Percentiles rank a stretch among this genome's conserved stretches.
Evolutionary conservation across 2,113 vertebrate genomes (phyloP).

Genomic region (Etheostoma spectabile): DNA sequence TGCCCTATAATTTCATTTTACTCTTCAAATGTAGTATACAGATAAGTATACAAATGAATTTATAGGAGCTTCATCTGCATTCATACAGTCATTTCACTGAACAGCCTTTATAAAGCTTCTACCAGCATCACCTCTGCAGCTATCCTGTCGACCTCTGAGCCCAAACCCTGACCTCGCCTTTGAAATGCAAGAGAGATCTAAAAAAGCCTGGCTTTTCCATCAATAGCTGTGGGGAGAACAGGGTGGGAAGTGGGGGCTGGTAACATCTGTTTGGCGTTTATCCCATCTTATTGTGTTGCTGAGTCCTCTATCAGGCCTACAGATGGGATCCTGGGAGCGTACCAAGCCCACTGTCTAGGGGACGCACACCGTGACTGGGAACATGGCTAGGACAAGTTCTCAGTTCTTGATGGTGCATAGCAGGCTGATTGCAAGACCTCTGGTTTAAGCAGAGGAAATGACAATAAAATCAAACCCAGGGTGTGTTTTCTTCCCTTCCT

Average conservation of each 20-base stretch:
- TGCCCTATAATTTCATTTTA: neutral
- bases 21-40: neutral
- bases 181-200: slow-evolving; percentile 71
- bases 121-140: slow-evolving; percentile 49
- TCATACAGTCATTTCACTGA: slow-evolving; percentile 16
- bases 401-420: slow-evolving; percentile 35
- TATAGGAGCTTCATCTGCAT: neutral
- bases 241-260: slow-evolving; percentile 57
- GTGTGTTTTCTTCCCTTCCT: slow-evolving; percentile 42
- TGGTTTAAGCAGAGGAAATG: slow-evolving; percentile 45
- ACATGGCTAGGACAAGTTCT: slow-evolving; percentile 53
- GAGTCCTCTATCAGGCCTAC: slow-evolving; percentile 53
- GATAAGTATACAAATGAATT: neutral
- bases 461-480: slow-evolving; percentile 52
- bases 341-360: slow-evolving; percentile 57
- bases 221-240: slow-evolving; percentile 53
- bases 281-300: slow-evolving; percentile 73
- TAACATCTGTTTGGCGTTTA: slow-evolving; percentile 82
- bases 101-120: slow-evolving; percentile 41
- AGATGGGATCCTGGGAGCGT: slow-evolving; percentile 65
- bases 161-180: slow-evolving; percentile 66
- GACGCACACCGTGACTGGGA: slow-evolving; percentile 66
- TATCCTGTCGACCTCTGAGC: slow-evolving; percentile 63
- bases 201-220: slow-evolving; percentile 67
- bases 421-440: slow-evolving; percentile 24